Evolutionary conservation across 2,113 vertebrate species (phyloP), one percentile per base, ranked within the genome.

Genomic region (Desmodus rotundus): DNA sequence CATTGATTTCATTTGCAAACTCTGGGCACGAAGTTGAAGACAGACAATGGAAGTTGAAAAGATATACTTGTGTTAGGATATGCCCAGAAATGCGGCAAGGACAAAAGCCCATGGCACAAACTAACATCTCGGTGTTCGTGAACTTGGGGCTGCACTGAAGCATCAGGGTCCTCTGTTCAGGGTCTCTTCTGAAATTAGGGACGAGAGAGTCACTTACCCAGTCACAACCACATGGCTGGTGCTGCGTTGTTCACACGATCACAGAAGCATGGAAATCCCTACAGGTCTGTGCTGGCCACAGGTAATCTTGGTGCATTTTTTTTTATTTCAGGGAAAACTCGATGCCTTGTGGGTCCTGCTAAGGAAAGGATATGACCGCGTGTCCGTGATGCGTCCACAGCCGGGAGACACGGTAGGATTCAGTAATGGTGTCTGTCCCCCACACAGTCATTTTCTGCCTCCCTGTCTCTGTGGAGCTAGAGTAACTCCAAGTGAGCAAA

Each of bases 341-440:
- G 99, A 99, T 78, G 99, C 99, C 65, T 97, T 99, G 94, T 99
- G 99, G 99, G 99, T 99, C 9, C 98, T 99, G 72, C 97, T 99
- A 96, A 98, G 99, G 97, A 99, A 99, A 97, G 99, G 99, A 47
- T 99, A 99, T 2, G 99, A 99, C 97, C 99, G 99, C 0, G 99
- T 99, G 41, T 99, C 99, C 0, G 98, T 99, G 86, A 99, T 99
- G 99, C 99, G 99, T 92, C 99, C 99, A 14, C 99, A 99, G 86
- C 99, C 99, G 0, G 99, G 99, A 97, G 99, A 99, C 98, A 99
- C 99, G 99, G 99, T 99, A 99, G 94, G 97, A 94, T 47, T 76
- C 13, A 0, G 38, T 61, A 38, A 33, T 7, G 3, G 38, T 58
- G 31, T 45, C 4, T 58, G 31, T 45, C 4, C 10, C 22, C 84